Evolutionary conservation across 2,113 vertebrate species (phyloP), one percentile per base, ranked within the genome.

Genomic region (Dunckerocampus dactyliophorus): DNA sequence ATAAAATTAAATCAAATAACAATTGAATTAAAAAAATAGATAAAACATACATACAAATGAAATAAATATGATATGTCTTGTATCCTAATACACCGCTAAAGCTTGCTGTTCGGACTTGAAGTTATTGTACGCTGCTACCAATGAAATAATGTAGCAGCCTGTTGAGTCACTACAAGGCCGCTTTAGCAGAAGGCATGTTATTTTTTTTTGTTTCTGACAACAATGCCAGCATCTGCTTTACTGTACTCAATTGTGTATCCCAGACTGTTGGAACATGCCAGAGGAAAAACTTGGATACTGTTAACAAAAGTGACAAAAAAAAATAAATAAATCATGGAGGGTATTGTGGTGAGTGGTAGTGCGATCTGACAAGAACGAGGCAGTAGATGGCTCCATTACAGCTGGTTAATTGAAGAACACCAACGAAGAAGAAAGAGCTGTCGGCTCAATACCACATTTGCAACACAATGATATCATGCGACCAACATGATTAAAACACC

Each of bases 151-250:
- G 37, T 8, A 52, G 64, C 54, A 67, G 59, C 47, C 56, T 63
- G 65, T 65, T 62, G 57, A 76, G 47, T 69, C 61, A 57, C 52
- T 17, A 46, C 53, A 69, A 54, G 54, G 42, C 75, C 75, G 62
- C 55, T 77, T 42, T 57, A 72, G 72, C 63, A 72, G 76, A 80
- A 49, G 65, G 72, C 61, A 12, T 0, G 24, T 28, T 28, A 28
- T 11, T 39, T 39, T 39, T 39, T 63, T 73, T 68, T 52, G 21
- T 15, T 72, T 82, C 65, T 77, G 68, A 63, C 49, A 69, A 79
- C 59, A 75, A 84, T 73, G 56, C 53, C 49, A 67, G 67, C 86
- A 86, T 85, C 77, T 89, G 86, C 61, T 82, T 63, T 53, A 68
- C 22, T 52, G 37, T 39, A 28, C n/a, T 53, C 28, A 60, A 75